These are phyloP conservation scores for Protomyctophum bolini DNA, from an alignment of 2,113 vertebrate genomes.

Conservation along the genomic window DNA sequence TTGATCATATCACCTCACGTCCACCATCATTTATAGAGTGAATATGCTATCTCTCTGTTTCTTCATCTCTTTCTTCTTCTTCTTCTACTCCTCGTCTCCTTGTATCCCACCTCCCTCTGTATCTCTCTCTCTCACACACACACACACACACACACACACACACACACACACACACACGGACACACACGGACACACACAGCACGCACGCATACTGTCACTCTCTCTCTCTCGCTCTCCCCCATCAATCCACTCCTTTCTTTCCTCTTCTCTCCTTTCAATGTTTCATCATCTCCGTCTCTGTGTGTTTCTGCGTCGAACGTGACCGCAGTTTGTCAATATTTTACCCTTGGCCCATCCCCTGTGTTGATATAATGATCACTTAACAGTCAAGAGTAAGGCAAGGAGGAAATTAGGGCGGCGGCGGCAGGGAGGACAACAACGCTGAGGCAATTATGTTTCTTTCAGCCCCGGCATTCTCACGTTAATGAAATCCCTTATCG, in stretches of 20 bases:
- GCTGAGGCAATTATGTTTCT: conserved; percentile 82
- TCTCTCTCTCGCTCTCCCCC: conserved; percentile 24
- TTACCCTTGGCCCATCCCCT: conserved; percentile 78
- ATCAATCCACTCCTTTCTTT: conserved; percentile 63
- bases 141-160: too few relatives aligned
- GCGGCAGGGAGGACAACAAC: conserved; percentile 79
- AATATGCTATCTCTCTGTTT: too few relatives aligned
- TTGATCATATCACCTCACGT: conserved; percentile 83
- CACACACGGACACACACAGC: too few relatives aligned
- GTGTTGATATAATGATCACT: conserved; percentile 84
- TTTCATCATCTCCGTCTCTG: conserved; percentile 25
- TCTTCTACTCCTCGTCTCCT: too few relatives aligned
- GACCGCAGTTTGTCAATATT: conserved; percentile 80
- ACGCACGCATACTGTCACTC: background rate
- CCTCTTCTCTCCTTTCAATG: conserved; percentile 39
- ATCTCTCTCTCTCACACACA: background rate
- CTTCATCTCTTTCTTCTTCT: too few relatives aligned
- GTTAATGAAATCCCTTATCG: conserved; percentile 85
- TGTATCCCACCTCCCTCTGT: conserved; percentile 2
- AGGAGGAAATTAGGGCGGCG: conserved; percentile 81
- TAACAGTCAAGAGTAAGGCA: conserved; percentile 82
- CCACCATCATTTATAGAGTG: conserved; percentile 79
- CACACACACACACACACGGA: too few relatives aligned
- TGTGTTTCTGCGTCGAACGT: conserved; percentile 57
- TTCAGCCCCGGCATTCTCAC: conserved; percentile 79